Base-by-base conservation (phyloP, 1,140 invertebrate genomes). In the Camponotus vicinus region DNA sequence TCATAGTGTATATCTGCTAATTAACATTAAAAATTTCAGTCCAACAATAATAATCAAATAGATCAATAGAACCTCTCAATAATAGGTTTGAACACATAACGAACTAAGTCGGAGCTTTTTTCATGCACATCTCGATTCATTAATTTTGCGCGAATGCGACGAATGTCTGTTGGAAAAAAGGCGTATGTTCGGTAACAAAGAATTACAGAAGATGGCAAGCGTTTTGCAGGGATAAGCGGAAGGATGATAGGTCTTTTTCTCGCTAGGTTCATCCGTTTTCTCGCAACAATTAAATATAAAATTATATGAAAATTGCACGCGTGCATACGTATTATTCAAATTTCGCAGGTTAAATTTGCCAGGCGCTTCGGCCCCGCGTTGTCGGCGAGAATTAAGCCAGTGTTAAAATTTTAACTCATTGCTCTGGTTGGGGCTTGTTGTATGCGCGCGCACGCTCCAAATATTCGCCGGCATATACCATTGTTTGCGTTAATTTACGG, bases 401-500 rank as follows among this genome's bases (percentile, higher is more conserved):
- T 61, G 85, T 55, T 78, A 61, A 86, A 90, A 89, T 89, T 89
- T 90, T 85, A 57, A 71, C 67, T 82, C 79, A 27, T 18, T 40
- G 40, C 34, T 80, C 64, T 18, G n/a, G 32, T 6, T 32, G 63
- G 21, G 8, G n/a, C 15, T 8, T 32, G 40, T 11, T 52, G 34
- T 32, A 52, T 49, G 18, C 52, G n/a, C 67, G 13, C 21, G 9
- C 69, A 13, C 34, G 59, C 27, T 32, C 61, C 76, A 61, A 40
- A 55, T 69, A 79, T 73, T 73, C 27, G 40, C 34, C 59, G 2
- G n/a, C 71, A 45, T 61, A 40, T 73, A 9, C 69, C 77, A 71
- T 87, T 89, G 85, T 89, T 90, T 89, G 89, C 85, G 73, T 89
- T 89, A 86, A 69, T 87, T 90, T 79, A 67, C 61, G 66, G 34